Conservation (phyloP, 1,140 invertebrate genomes). For the Hypothenemus hampei region DNA sequence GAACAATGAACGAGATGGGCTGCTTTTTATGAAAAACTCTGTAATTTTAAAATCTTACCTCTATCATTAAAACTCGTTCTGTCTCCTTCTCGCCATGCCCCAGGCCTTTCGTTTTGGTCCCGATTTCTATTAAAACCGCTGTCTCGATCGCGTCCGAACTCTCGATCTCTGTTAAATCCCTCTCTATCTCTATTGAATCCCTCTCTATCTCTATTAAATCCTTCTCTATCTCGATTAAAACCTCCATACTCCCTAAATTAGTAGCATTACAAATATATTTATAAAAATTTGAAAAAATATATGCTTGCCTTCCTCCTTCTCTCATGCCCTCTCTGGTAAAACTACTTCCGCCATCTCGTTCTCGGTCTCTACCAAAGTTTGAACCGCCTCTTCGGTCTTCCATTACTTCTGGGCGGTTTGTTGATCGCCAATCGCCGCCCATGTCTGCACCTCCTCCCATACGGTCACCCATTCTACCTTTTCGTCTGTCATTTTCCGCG, state of each 20-base stretch:
- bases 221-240: constrained; percentile 36
- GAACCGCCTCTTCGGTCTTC: constrained; percentile 45
- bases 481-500: constrained; percentile 51
- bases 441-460: constrained; percentile 51
- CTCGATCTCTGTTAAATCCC: too few species aligned
- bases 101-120: constrained; percentile 29
- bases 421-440: constrained; percentile 61
- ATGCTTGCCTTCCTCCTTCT: too few species aligned
- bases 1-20: too few species aligned
- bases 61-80: constrained; percentile 17
- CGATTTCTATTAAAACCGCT: constrained; percentile 35
- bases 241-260: constrained; percentile 3
- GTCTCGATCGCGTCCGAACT: too few species aligned
- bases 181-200: too few species aligned
- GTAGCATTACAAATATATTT: too few species aligned
- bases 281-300: too few species aligned
- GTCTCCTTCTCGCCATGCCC: constrained; percentile 36
- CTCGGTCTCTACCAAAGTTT: constrained; percentile 23
- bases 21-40: too few species aligned
- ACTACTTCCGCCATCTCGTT: constrained; percentile 38
- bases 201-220: constrained; percentile 27
- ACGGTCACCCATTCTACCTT: constrained; percentile 50
- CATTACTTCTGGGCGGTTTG: constrained; percentile 47
- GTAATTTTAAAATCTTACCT: constrained; percentile 1
- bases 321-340: constrained; percentile 29